A percentile compares a stretch with the other conserved stretches of the same genome.
Conservation (phyloP, 2,888 invertebrate species). For the Patella caerulea region DNA sequence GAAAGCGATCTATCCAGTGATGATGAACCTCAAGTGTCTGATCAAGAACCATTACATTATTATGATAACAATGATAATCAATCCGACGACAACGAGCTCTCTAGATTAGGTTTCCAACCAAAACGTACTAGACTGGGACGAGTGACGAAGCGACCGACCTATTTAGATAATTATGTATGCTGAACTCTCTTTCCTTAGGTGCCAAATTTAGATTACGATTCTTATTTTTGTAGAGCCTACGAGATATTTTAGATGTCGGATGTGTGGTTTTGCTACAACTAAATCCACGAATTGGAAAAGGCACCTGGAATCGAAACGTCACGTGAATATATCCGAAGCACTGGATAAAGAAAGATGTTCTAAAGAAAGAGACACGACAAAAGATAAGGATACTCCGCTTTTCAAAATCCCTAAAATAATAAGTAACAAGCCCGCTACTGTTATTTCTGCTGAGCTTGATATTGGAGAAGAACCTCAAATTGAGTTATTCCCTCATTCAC, state of each 20-base stretch:
- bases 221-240: background rate
- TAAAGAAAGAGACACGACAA: background rate
- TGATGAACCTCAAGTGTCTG: no score
- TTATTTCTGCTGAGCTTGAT: no score
- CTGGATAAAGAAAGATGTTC: background rate
- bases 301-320: background rate
- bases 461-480: no score
- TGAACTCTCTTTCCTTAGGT: background rate
- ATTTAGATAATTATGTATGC: background rate
- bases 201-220: background rate
- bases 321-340: background rate
- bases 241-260: background rate
- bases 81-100: background rate
- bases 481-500: no score
- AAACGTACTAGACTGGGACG: background rate
- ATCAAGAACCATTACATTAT: no score
- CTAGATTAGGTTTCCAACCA: background rate
- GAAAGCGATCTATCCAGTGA: no score
- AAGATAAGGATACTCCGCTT: no score
- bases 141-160: background rate
- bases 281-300: background rate
- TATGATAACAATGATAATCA: no score
- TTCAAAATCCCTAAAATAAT: no score
- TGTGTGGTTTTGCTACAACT: background rate
- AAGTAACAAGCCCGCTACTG: no score